Evolutionary conservation across 2,888 invertebrate genomes (phyloP), one percentile per base, ranked within the genome.

Genomic region (Molorchus minor): DNA sequence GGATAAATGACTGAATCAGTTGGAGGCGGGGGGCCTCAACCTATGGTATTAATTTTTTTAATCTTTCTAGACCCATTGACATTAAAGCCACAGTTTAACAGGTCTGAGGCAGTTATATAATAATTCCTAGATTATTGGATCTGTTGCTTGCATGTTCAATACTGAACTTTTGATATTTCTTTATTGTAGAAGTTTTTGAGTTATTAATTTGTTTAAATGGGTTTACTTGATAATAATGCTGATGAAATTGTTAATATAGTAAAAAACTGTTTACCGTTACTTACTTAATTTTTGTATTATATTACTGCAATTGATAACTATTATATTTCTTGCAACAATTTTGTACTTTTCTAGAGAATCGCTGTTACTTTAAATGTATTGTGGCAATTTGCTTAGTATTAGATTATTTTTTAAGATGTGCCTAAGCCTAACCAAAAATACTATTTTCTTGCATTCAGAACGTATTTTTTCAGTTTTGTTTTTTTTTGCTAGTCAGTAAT

Each of bases 401-500:
- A 35, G 30, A 8, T 25, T 25, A 25, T 8, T 25, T 4, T 25
- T 25, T 25, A 33, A 33, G 20, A 38, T 47, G 30, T 49, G 20
- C 21, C 38, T 5, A 51, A 38, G 21, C 29, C 38, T 25, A 41
- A 52, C 19, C 41, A 41, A 35, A 35, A 49, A 33, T 10, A 10
- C 12, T 33, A 33, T 33, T 33, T 33, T 33, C 5, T 33, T n/a
- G 7, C 7, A n/a, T 5, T 33, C 12, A 45, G 45, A 30, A 13
- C 33, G 17, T 46, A 16, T 17, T 19, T 46, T 33, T 46, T 30
- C 38, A 49, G 36, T 38, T 49, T 46, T 25, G 13, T 1, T 38
- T 35, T 1, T 38, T 35, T 47, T 25, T 33, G 8, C 49, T 49
- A 49, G 49, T 49, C 49, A 49, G 16, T 35, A 15, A 54, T 44